These are phyloP conservation scores for Gouania willdenowi DNA, from an alignment of 2,797 vertebrate species.

Conservation along the genomic window DNA sequence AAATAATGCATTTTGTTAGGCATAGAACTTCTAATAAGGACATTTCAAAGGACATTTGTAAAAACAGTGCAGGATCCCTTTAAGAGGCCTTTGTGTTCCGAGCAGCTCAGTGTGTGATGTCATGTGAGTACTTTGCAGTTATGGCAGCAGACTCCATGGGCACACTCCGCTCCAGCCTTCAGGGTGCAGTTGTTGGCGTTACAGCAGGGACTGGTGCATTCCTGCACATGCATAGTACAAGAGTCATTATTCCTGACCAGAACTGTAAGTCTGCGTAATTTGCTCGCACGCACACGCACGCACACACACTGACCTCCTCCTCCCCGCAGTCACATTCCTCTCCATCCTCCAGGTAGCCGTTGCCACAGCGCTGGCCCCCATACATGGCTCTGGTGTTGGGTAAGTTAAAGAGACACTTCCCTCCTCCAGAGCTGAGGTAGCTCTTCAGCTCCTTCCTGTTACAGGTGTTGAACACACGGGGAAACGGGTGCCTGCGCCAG, in stretches of 20 bases:
- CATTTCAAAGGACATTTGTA: not conserved
- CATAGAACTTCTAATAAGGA: no score
- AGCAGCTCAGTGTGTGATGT: no score
- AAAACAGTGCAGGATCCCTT: no score
- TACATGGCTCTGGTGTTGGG: constrained; percentile 88
- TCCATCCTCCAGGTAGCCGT: constrained; percentile 95
- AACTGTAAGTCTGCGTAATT: no score
- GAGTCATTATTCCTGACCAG: not conserved
- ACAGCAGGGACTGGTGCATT: constrained; percentile 92
- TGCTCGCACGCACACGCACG: not conserved
- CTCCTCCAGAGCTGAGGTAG: constrained; percentile 91
- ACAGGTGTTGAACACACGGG: constrained; percentile 88
- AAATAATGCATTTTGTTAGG: not conserved
- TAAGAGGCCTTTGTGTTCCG: no score
- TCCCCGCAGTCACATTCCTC: constrained; percentile 98
- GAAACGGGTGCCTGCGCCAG: constrained; percentile 85
- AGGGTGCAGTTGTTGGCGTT: constrained; percentile 91
- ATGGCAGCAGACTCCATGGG: constrained; percentile 92
- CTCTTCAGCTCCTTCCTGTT: constrained; percentile 85
- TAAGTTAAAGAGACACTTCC: constrained; percentile 94
- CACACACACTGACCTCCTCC: constrained; percentile 78
- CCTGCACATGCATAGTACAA: constrained; percentile 61
- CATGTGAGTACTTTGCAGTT: constrained; percentile 95
- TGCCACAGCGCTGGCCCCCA: constrained; percentile 91
- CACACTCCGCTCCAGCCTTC: constrained; percentile 86